Percentiles rank a stretch among this genome's conserved stretches.
Conservation (phyloP, 1,140 invertebrate genomes). For the Macrobrachium nipponense region DNA sequence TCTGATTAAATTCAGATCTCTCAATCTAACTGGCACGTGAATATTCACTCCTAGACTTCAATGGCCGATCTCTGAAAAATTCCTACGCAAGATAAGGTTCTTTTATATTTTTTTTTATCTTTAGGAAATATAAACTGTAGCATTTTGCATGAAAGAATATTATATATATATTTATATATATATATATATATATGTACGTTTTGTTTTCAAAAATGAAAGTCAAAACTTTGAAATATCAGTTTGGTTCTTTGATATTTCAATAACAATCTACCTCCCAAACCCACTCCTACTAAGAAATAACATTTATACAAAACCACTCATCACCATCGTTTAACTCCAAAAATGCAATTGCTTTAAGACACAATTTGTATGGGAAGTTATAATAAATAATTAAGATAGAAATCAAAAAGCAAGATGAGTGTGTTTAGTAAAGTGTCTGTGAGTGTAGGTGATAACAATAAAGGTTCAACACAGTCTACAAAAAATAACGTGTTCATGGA, state of each 20-base stretch:
- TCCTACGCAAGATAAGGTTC: no score
- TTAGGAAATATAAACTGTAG: slow-evolving; percentile 52
- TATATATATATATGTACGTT: not conserved
- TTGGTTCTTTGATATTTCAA: slow-evolving; percentile 49
- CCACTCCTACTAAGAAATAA: slow-evolving; percentile 28
- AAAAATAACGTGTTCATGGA: no score
- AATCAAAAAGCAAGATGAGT: not conserved
- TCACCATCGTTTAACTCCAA: slow-evolving; percentile 11
- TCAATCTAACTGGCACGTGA: slow-evolving; percentile 52
- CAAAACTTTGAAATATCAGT: slow-evolving; percentile 41
- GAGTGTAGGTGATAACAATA: no score
- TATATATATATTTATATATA: slow-evolving; percentile 36
- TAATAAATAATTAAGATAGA: slow-evolving; percentile 6
- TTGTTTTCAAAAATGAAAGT: slow-evolving; percentile 32
- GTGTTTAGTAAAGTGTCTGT: no score
- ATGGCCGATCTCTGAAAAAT: slow-evolving; percentile 33
- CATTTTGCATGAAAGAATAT: slow-evolving; percentile 51
- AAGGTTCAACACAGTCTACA: no score
- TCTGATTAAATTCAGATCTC: slow-evolving; percentile 47
- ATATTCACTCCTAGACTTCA: slow-evolving; percentile 43
- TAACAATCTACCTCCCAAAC: slow-evolving; percentile 47
- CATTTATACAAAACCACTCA: slow-evolving; percentile 43
- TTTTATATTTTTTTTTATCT: slow-evolving; percentile 24
- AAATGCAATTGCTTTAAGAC: slow-evolving; percentile 6
- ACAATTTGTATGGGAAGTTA: slow-evolving; percentile 31